Conservation (phyloP, 2,797 vertebrate species). For the Chaetophractus vellerosus region DNA sequence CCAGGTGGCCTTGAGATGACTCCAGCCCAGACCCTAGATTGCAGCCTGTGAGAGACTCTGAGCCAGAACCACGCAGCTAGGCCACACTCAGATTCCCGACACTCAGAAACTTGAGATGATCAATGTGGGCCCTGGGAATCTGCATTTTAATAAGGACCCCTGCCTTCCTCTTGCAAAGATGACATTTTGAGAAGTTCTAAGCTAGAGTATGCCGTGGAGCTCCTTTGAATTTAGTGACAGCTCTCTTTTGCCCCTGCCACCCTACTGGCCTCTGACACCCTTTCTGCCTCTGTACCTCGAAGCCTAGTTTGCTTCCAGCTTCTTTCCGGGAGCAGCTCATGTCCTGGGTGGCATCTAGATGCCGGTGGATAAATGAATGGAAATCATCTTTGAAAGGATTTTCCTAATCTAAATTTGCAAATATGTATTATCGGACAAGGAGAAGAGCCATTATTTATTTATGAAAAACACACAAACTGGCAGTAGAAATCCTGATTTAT, state of each 20-base stretch:
- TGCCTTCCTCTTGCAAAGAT: background rate
- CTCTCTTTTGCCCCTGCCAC: background rate
- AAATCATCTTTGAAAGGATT: conserved; percentile 62
- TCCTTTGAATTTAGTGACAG: background rate
- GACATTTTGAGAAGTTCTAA: background rate
- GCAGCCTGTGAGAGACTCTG: background rate
- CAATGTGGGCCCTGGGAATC: background rate
- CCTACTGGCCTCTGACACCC: background rate
- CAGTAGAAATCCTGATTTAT: conserved; percentile 43
- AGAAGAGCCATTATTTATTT: conserved; percentile 49
- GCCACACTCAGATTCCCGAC: background rate
- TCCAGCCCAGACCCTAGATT: background rate
- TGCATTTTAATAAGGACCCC: background rate
- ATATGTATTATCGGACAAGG: conserved; percentile 48
- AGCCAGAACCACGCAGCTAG: background rate
- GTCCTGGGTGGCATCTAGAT: conserved; percentile 36
- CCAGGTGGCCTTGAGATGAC: background rate
- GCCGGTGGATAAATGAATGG: conserved; percentile 46
- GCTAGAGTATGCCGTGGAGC: background rate
- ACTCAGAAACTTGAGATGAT: background rate
- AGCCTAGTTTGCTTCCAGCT: background rate
- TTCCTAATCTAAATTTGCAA: conserved; percentile 62
- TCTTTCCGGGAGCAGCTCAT: background rate
- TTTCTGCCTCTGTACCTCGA: background rate
- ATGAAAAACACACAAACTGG: conserved; percentile 55